Evolutionary conservation across 1,140 invertebrate genomes (phyloP), one percentile per base, ranked within the genome.

Genomic region (Cotesia glomerata): DNA sequence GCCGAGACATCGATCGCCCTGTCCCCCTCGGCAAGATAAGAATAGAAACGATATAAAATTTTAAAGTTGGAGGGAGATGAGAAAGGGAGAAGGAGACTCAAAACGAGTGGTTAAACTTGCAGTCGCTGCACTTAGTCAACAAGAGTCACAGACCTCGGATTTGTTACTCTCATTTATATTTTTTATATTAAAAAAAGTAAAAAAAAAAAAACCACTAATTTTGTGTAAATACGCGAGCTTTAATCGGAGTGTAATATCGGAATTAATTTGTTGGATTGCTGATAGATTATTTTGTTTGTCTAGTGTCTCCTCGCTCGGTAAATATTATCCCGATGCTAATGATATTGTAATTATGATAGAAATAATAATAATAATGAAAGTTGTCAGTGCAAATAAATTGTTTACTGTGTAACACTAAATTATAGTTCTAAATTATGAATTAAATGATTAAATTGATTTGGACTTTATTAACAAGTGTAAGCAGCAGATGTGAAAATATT

Each of bases 11-110:
- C 61, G 70, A 71, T 71, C 51, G 34, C 45, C 14, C 18, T 65
- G 70, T 71, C 70, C 61, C 62, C 70, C 45, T 39, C 62, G 70
- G 70, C 51, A 58, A 71, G 62, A 71, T 71, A 71, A 71, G 61
- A 71, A 65, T 71, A 71, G 70, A 71, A 71, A 58, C 49, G 62
- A 58, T 68, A 58, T 58, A 68, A 68, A 14, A 32, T 68, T 26
- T 68, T 58, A 16, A 68, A 56, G 49, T 51, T 26, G 49, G 65
- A 35, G 45, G 65, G 45, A 49, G 39, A 45, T 45, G 39, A 45
- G 18, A 67, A 49, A 49, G 65, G 26, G 51, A 54, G 13, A 3
- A 18, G 52, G 65, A 67, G 36, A 65, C 2, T 65, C 63, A 39
- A 65, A 65, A 65, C 63, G 59, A 36, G 59, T 39, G 32, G 59